Evolutionary conservation across 2,888 invertebrate genomes (phyloP), one percentile per base, ranked within the genome.

Genomic region (Unio delphinus): DNA sequence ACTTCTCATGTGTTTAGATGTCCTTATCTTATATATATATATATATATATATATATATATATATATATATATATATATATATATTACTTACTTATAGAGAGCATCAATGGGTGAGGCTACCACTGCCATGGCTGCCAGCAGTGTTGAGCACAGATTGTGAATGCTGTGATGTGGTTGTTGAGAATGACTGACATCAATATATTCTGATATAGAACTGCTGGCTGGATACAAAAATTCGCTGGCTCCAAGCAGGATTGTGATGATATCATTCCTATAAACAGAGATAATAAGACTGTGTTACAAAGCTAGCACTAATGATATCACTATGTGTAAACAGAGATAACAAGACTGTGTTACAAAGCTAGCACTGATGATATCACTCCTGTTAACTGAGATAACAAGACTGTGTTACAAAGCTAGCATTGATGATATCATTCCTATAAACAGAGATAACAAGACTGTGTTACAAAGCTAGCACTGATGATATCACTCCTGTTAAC

Each of bases 141-240:
- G 81, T 54, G 80, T 83, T 55, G 82, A 83, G 73, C 88, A 87
- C 34, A 82, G 77, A 76, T 87, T 88, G 78, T 89, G 89, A 67
- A 89, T 84, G 72, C 78, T 79, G 77, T 85, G 86, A 68, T 85
- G 83, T 45, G 86, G 85, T 18, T 78, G 75, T 75, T 88, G 84
- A 45, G 80, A 78, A 61, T 82, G 79, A 20, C 85, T 80, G 2
- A 84, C 84, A 66, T 87, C 86, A 62, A 88, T 76, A 65, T 80
- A 80, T 72, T 81, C 75, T n/a, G 83, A 80, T 26, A 84, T 68
- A 8, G 83, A 80, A 68, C 75, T 79, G 77, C 85, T 83, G 45
- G 80, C 74, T 18, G 75, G 73, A 64, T 80, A 81, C 56, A 88
- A 74, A 71, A 87, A 78, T 70, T 88, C 86, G 64, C 79, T 68